A percentile compares a stretch with the other conserved stretches of the same genome.
phyloP scores from a whole-genome alignment of 1,140 invertebrate genomes.

The Lasioglossum albipes region DNA sequence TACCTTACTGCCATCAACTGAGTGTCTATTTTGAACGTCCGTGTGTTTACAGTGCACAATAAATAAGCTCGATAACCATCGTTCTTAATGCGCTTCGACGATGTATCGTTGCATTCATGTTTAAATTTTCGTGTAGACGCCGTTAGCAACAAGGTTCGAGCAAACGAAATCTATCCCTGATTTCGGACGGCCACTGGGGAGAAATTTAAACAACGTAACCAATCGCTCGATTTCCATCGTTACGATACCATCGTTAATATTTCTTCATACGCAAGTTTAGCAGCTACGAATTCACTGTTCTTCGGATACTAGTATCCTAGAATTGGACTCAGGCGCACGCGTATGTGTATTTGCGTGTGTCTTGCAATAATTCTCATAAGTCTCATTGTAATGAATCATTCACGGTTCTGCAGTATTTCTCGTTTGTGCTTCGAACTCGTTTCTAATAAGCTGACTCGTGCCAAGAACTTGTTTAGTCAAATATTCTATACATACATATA shows the following conservation, averaged over 20 bases:
- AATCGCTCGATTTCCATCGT: slow-evolving; percentile 9
- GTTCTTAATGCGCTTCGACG: slow-evolving; percentile 1
- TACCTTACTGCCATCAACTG: slow-evolving; percentile 13
- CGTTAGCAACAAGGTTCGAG: neutral
- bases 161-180: slow-evolving; percentile 19
- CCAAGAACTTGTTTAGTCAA: neutral
- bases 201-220: slow-evolving; percentile 16
- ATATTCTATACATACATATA: neutral
- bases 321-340: neutral
- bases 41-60: slow-evolving; percentile 33
- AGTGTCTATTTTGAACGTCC: slow-evolving; percentile 16
- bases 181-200: slow-evolving; percentile 31
- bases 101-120: neutral
- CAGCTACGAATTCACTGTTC: neutral
- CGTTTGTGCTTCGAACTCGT: slow-evolving; percentile 9
- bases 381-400: neutral
- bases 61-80: slow-evolving; percentile 47
- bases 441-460: neutral
- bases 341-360: neutral
- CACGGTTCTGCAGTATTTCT: neutral
- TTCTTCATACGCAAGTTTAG: slow-evolving; percentile 26
- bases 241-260: neutral
- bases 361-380: neutral
- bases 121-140: slow-evolving; percentile 21
- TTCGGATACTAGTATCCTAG: neutral